phyloP scores from a whole-genome alignment of 2,797 vertebrate genomes.

The Danio choprae region DNA sequence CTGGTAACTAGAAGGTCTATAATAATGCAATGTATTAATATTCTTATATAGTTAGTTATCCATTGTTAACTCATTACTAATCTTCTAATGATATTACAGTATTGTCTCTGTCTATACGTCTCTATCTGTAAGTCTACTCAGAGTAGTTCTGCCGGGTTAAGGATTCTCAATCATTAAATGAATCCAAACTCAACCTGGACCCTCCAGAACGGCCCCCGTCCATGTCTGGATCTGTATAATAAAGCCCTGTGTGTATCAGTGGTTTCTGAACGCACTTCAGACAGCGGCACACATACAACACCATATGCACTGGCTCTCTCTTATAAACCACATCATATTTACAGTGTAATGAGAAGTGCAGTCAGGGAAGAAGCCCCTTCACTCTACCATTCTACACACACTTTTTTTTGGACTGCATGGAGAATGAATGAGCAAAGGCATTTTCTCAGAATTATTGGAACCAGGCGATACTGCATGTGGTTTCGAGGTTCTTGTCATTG shows the following conservation, averaged over 20 bases:
- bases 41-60: background rate
- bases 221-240: slow-evolving; percentile 69
- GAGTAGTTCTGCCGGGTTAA: slow-evolving; percentile 54
- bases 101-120: background rate
- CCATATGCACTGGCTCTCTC: slow-evolving; percentile 68
- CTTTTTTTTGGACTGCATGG: slow-evolving; percentile 62
- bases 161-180: slow-evolving; percentile 51
- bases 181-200: slow-evolving; percentile 41
- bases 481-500: slow-evolving; percentile 60
- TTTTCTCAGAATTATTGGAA: slow-evolving; percentile 73
- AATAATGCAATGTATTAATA: background rate
- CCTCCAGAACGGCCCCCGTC: slow-evolving; percentile 43
- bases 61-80: background rate
- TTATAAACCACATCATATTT: slow-evolving; percentile 78
- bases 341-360: slow-evolving; percentile 73
- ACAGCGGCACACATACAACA: slow-evolving; percentile 67
- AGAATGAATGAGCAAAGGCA: slow-evolving; percentile 62
- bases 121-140: background rate
- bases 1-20: no score
- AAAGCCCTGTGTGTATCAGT: slow-evolving; percentile 71
- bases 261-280: slow-evolving; percentile 78
- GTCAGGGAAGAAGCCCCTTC: slow-evolving; percentile 62
- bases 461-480: slow-evolving; percentile 74
- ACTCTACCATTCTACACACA: slow-evolving; percentile 45
- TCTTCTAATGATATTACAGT: background rate